Evolutionary conservation across 2,113 vertebrate genomes (phyloP), one percentile per base, ranked within the genome.

Genomic region (Chionodraco myersi): DNA sequence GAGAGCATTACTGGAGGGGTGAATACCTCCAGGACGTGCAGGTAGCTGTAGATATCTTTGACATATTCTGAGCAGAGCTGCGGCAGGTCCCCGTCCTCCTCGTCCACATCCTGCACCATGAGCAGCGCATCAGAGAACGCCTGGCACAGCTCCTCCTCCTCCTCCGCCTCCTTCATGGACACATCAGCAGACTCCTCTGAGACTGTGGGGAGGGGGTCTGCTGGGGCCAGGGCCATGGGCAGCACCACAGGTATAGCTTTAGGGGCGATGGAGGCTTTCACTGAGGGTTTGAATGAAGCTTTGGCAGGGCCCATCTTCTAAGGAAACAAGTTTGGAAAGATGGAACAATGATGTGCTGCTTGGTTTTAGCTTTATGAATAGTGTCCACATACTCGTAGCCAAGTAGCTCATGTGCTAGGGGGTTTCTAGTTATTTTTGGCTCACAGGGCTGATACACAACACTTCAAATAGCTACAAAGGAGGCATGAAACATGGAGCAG

Each of bases 1-100:
- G 2, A 30, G 41, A 41, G 36, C 15, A 2, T 1, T 0, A 34
- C 6, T 3, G 1, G 3, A 5, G 23, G 47, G 11, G 36, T 0
- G 4, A 14, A 8, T 2, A 97, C 97, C 96, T 99, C 98, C 0
- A 99, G 96, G 57, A 88, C 78, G 12, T 90, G 91, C 23, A 99
- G 93, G 2, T 99, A 99, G 0, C 77, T 69, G 10, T 98, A 99
- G 90, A 99, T 98, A 3, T 99, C 97, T 60, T 98, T 98, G 0
- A 97, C 96, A 0, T 98, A 99, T 88, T 97, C 94, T 0, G 96
- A 96, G 68, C 98, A 99, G 58, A 99, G 92, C 92, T 98, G 97
- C 0, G 97, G 97, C 88, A 95, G 95, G 18, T 91, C 95, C 0
- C 64, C 48, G 44, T 98, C 97, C 2, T 95, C 91, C 0, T 92